Evolutionary conservation across 1,140 invertebrate species (phyloP), one percentile per base, ranked within the genome.

Genomic region (Caerostris darwini): DNA sequence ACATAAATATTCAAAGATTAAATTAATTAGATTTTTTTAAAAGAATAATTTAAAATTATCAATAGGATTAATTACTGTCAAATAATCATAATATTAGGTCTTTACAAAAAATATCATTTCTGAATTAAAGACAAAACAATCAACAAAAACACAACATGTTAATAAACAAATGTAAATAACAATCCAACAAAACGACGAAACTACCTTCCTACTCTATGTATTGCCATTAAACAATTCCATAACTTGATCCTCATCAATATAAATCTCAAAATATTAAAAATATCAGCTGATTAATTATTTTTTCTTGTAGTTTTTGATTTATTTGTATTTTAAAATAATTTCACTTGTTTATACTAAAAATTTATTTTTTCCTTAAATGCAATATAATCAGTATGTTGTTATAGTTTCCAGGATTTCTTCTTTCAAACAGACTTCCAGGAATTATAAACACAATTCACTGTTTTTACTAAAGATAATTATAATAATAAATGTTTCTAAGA

Each of bases 141-240:
- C 7, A 77, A 34, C 34, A 50, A 50, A 12, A 77, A 77, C 34
- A 77, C 71, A 77, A 77, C 19, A 71, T 34, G 19, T 19, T 34
- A 71, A 71, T 34, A 85, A 85, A 7, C 14, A 85, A 85, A 85
- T 19, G 83, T 56, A 57, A 85, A 59, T 85, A 85, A 85, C 56
- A 77, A 12, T 8, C 12, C 53, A 85, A 58, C 54, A 85, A 85
- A 85, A 85, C 83, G 83, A 85, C 83, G 83, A 85, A 85, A 85
- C 83, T 85, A 85, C 57, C 57, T 85, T 85, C 71, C 71, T 77
- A 77, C 10, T 77, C 71, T 50, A 34, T 12, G 53, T 34, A 77
- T 77, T 77, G 71, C 71, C 71, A 77, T 77, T 50, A 12, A 50
- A 77, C 71, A 50, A 77, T 53, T 50, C 34, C 71, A 34, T 50